Evolutionary conservation across 2,113 vertebrate genomes (phyloP).

Genomic region (Oncorhynchus nerka): DNA sequence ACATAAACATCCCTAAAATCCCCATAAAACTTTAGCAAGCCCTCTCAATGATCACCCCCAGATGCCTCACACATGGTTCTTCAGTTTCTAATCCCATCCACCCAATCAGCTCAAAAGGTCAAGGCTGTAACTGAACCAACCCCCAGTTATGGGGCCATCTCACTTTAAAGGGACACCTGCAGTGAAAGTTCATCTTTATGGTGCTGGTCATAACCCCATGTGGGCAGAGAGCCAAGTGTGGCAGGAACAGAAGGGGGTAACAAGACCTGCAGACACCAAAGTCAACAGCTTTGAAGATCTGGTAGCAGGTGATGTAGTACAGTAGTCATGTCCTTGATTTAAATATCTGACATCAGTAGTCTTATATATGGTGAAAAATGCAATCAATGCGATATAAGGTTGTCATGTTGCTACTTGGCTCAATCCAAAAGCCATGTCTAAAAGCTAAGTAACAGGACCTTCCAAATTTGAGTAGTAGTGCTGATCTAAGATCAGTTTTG

Average conservation of each 20-base stretch:
- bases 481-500: too few species aligned
- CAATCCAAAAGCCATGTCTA: too few species aligned
- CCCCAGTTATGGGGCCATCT: conserved; percentile 3
- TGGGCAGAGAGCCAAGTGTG: conserved; percentile 25
- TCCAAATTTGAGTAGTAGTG: too few species aligned
- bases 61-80: not conserved
- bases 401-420: too few species aligned
- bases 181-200: conserved; percentile 18
- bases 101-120: not conserved
- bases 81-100: not conserved
- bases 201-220: not conserved
- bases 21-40: not conserved
- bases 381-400: too few species aligned
- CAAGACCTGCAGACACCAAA: not conserved
- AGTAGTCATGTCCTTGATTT: not conserved
- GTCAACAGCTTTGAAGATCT: conserved; percentile 28
- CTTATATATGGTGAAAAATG: too few species aligned
- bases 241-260: conserved; percentile 1
- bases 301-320: conserved; percentile 25
- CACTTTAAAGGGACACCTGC: conserved; percentile 23
- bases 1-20: not conserved
- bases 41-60: not conserved
- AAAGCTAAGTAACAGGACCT: too few species aligned
- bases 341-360: too few species aligned
- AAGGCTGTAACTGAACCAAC: not conserved